Evolutionary conservation across 1,140 invertebrate species (phyloP).

Genomic region (Papilio glaucus): DNA sequence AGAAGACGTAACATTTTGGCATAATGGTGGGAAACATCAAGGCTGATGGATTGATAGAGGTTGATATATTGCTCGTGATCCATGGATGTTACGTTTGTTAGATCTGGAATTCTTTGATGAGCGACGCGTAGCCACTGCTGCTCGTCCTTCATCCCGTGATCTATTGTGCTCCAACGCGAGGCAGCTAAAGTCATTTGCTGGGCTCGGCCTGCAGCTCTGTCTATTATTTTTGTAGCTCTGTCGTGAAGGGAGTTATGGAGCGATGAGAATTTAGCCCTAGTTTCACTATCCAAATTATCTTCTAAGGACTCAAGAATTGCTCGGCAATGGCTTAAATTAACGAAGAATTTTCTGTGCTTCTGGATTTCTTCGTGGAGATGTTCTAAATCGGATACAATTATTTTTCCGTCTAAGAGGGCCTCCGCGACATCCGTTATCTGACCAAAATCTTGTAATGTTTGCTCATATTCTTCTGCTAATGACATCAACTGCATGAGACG

Average conservation of each 20-base stretch:
- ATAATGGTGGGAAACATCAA: conserved; percentile 91
- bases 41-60: conserved; percentile 90
- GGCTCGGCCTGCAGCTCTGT: conserved; percentile 90
- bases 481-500: conserved; percentile 88
- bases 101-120: conserved; percentile 90
- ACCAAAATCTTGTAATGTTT: conserved; percentile 92
- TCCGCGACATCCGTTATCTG: conserved; percentile 93
- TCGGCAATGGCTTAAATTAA: conserved; percentile 92
- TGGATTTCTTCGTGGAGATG: conserved; percentile 94
- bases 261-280: conserved; percentile 87
- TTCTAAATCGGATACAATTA: conserved; percentile 88
- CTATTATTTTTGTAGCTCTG: conserved; percentile 88
- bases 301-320: conserved; percentile 93
- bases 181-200: conserved; percentile 92
- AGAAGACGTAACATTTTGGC: conserved; percentile 89
- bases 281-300: conserved; percentile 91
- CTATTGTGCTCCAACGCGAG: conserved; percentile 91
- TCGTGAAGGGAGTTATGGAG: conserved; percentile 91
- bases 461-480: conserved; percentile 92
- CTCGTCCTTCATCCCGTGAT: conserved; percentile 92
- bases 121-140: conserved; percentile 91
- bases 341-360: conserved; percentile 94
- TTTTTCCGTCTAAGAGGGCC: conserved; percentile 88
- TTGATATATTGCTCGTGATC: conserved; percentile 94
- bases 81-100: conserved; percentile 89